phyloP scores from a whole-genome alignment of 92 coral and sea anemone genomes.

The Epizoanthus scotinus region DNA sequence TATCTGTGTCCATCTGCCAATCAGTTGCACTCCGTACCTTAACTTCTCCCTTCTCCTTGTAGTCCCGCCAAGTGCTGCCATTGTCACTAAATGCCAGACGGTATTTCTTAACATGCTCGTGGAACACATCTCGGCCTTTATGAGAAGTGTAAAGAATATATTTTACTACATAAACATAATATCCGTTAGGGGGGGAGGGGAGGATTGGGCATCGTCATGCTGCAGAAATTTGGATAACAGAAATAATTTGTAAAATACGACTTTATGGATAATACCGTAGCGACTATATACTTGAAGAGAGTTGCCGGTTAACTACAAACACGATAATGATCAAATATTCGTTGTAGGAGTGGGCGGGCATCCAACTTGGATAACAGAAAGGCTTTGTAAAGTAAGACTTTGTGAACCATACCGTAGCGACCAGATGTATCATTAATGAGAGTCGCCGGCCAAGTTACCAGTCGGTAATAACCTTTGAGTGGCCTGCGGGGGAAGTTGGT shows the following conservation, averaged over 20 bases:
- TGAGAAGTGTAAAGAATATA: neutral
- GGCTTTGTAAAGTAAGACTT: neutral
- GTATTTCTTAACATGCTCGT: constrained; percentile 85
- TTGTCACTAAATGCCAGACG: constrained; percentile 77
- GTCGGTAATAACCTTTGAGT: too few species aligned
- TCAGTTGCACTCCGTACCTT: constrained; percentile 50
- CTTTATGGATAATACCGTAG: too few species aligned
- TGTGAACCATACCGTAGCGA: neutral
- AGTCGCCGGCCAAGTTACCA: too few species aligned
- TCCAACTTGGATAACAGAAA: neutral
- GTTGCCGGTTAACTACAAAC: too few species aligned
- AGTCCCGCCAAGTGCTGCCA: constrained; percentile 50
- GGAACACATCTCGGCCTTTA: constrained; percentile 86
- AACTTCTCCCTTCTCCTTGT: constrained; percentile 70
- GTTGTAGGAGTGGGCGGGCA: too few species aligned
- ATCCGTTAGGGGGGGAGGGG: neutral
- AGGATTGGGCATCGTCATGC: neutral
- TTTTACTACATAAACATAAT: too few species aligned
- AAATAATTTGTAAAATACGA: too few species aligned
- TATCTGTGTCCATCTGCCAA: neutral
- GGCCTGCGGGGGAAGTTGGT: too few species aligned
- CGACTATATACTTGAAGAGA: too few species aligned
- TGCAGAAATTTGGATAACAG: neutral
- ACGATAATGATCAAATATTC: too few species aligned
- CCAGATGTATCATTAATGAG: too few species aligned